phyloP scores from a whole-genome alignment of 2,113 vertebrate species.

The Ramphastos sulfuratus region DNA sequence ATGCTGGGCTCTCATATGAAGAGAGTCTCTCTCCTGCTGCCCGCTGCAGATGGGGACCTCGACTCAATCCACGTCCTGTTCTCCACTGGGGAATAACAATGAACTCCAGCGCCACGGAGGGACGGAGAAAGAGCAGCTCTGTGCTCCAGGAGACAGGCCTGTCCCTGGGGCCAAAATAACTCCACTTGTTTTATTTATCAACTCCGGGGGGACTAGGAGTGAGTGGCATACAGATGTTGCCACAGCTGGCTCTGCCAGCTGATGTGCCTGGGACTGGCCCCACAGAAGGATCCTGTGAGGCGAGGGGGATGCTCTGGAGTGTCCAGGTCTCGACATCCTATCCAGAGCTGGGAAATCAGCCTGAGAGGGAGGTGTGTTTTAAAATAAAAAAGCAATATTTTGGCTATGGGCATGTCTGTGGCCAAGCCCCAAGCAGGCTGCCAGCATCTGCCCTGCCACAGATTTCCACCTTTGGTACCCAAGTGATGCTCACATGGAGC shows the following conservation, averaged over 20 bases:
- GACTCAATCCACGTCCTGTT: slow-evolving; percentile 77
- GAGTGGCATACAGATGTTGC: slow-evolving; percentile 64
- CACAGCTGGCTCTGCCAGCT: slow-evolving; percentile 55
- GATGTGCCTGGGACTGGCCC: neutral
- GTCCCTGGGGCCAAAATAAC: slow-evolving; percentile 72
- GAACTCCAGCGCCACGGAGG: slow-evolving; percentile 17
- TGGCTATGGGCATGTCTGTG: rapidly evolving
- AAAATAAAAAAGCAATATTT: neutral
- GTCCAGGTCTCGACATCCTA: rapidly evolving
- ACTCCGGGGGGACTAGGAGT: slow-evolving; percentile 12
- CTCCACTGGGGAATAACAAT: slow-evolving; percentile 48
- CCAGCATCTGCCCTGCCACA: neutral
- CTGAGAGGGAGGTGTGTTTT: neutral
- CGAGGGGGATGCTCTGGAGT: neutral
- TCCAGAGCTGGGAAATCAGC: neutral
- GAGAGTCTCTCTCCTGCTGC: slow-evolving; percentile 30
- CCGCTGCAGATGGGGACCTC: slow-evolving; percentile 63
- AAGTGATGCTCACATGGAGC: neutral
- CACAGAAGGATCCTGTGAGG: rapidly evolving
- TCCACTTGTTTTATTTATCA: slow-evolving; percentile 76
- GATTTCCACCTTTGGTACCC: neutral
- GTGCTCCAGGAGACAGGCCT: slow-evolving; percentile 68
- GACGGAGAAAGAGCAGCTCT: slow-evolving; percentile 69
- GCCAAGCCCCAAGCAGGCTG: neutral
- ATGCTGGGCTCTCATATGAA: neutral